Base-by-base conservation (phyloP, 2,113 vertebrate genomes). In the Chaetops frenatus region DNA sequence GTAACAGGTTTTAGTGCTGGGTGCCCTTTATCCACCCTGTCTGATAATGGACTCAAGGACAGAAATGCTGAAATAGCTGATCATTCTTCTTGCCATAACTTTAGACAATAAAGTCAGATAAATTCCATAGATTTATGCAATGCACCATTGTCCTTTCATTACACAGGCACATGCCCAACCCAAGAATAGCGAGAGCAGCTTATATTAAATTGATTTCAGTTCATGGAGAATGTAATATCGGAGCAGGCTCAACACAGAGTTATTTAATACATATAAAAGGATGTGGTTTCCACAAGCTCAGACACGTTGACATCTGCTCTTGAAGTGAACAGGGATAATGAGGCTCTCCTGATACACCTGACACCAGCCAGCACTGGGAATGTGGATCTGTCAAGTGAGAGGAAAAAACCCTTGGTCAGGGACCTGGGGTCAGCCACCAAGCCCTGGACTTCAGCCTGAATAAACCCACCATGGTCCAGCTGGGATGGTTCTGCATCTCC, bases 41-140 rank as follows among this genome's bases (percentile, higher is more conserved):
- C 91, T 85, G 94, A 91, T 86, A 73, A 90, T 31, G 54, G 74
- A 62, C 45, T 88, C 88, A 66, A 57, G 66, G 94, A 79, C 83
- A 84, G 83, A 92, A 94, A 86, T 27, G 64, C 77, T 86, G 76
- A 86, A 78, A 69, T 86, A 77, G 69, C 89, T 79, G 86, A 64
- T 90, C 69, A 27, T 93, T 87, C 88, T 67, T 74, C 67, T 11
- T 53, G 50, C 69, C 51, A 22, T 58, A 65, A 72, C 62, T 94
- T 88, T 5, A 80, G 72, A 76, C 95, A 94, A 81, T 72, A 80
- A 88, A 77, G 60, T 36, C 2, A 36, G 85, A 71, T 47, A 50
- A 92, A 94, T 77, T 70, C 89, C 69, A 22, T 5, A 38, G 48
- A 54, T 90, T 82, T 64, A 86, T 61, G 72, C 89, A 80, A 47